Evolutionary conservation across 1,140 invertebrate genomes (phyloP).

Genomic region (Aphelinus atriplicis): DNA sequence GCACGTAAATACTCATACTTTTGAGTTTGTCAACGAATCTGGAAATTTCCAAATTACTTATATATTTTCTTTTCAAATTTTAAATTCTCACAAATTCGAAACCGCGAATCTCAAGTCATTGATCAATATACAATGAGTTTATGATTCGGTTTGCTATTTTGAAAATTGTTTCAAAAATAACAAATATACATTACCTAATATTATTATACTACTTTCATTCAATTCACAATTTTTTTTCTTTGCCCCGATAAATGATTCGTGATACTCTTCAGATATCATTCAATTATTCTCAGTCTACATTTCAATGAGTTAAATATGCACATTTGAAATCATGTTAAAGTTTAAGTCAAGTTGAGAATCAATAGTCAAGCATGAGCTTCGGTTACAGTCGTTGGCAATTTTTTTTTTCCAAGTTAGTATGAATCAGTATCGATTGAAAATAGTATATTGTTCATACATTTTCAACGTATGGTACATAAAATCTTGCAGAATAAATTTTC

Average conservation of each 20-base stretch:
- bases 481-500: too few species aligned
- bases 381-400: background rate
- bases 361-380: background rate
- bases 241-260: background rate
- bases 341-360: background rate
- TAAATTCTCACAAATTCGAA: too few species aligned
- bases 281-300: constrained; percentile 8
- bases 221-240: background rate
- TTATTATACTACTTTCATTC: background rate
- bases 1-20: background rate
- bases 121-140: too few species aligned
- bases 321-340: constrained; percentile 9
- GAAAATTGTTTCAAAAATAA: background rate
- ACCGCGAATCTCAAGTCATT: too few species aligned
- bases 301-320: constrained; percentile 4
- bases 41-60: background rate
- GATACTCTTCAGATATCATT: background rate
- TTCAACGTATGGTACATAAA: too few species aligned
- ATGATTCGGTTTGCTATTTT: too few species aligned
- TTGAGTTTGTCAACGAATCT: background rate
- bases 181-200: background rate
- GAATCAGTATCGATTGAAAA: too few species aligned
- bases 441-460: too few species aligned
- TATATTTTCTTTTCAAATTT: background rate
- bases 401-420: background rate